Evolutionary conservation across 2,113 vertebrate species (phyloP).

Genomic region (Rana temporaria): DNA sequence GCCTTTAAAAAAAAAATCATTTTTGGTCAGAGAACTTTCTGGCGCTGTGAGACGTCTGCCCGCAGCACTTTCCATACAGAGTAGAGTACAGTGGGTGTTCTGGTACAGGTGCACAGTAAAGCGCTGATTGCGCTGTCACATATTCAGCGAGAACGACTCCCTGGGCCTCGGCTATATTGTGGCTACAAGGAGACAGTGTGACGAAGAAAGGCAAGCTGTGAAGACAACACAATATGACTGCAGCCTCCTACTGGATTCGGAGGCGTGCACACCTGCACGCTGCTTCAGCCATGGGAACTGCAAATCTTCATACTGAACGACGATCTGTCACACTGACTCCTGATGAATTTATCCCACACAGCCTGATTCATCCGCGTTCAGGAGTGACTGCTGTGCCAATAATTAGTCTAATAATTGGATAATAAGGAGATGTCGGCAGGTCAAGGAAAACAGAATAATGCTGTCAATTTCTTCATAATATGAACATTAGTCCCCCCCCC

Average conservation of each 20-base stretch:
- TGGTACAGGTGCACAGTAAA: background rate
- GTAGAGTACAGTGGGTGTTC: too few relatives aligned
- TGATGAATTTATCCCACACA: constrained; percentile 33
- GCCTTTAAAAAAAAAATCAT: too few relatives aligned
- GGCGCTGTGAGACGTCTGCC: too few relatives aligned
- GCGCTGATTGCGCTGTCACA: background rate
- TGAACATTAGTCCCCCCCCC: constrained; percentile 2
- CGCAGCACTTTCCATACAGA: too few relatives aligned
- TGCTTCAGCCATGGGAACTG: constrained; percentile 7
- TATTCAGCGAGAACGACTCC: background rate
- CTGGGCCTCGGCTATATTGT: background rate
- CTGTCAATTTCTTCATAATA: constrained; percentile 24
- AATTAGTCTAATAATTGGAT: constrained; percentile 34
- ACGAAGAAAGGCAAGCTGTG: background rate
- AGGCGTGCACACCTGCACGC: background rate
- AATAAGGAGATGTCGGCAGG: constrained; percentile 18
- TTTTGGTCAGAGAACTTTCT: too few relatives aligned
- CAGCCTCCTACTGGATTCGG: background rate
- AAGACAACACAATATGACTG: background rate
- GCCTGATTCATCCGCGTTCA: constrained; percentile 2
- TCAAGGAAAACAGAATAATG: constrained; percentile 29
- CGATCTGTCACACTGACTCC: constrained; percentile 17
- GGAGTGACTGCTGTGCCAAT: constrained; percentile 25
- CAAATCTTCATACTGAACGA: background rate
- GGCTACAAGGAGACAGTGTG: background rate